Evolutionary conservation across 2,113 vertebrate genomes (phyloP), one percentile per base, ranked within the genome.

Genomic region (Empidonax alnorum): DNA sequence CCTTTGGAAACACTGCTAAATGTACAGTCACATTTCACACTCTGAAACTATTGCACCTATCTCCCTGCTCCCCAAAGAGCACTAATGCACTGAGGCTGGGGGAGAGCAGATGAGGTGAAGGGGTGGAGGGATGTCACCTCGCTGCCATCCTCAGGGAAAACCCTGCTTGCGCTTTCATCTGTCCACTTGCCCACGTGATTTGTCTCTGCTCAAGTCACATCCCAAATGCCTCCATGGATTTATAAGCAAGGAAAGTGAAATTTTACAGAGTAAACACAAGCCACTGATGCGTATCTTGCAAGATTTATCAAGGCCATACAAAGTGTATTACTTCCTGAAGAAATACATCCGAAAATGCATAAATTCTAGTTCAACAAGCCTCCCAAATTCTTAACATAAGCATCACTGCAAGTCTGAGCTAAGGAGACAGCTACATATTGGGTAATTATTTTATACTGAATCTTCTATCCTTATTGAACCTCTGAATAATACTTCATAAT

Each of bases 1-100:
- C 28, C 44, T 56, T 56, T 0, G 0, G 74, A 62, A 56, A 68
- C 0, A 1, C 31, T 56, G 33, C 67, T 69, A 25, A 9, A 42
- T 6, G 55, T 35, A 14, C 24, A 55, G 23, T 30, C 10, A 2
- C 27, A 44, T 56, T 73, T 62, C 42, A 66, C 27, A 16, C 30
- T 19, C 22, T 23, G n/a, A 39, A 11, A 90, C 19, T 55, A 27
- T 12, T 30, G 41, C 31, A 49, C 25, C 20, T 20, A 53, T 25
- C 30, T 61, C 31, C 7, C 24, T 10, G n/a, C 55, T 50, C 24
- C 42, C 33, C 37, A 18, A 20, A 63, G 35, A 21, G 12, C 14
- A 14, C 27, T 13, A 7, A 23, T 10, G 33, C 31, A 8, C 30
- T 1, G 33, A 58, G 25, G 73, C 79, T 44, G 37, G 39, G 56